These are phyloP conservation scores for Lasioglossum marginatum DNA, from an alignment of 2,888 invertebrate species.

Conservation along the genomic window DNA sequence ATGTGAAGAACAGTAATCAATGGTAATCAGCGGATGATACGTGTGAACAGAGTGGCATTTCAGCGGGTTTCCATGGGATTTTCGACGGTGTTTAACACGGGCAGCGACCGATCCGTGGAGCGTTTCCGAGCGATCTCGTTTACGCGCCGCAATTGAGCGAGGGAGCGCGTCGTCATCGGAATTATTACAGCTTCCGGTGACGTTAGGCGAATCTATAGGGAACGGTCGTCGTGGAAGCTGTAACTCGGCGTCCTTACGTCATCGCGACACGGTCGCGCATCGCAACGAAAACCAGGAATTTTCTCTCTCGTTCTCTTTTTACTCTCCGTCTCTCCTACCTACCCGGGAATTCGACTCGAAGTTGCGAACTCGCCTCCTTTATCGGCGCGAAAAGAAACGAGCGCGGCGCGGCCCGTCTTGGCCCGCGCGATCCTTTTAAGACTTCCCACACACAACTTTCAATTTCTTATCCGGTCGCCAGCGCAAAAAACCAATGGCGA, in stretches of 20 bases:
- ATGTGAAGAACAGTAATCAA: not conserved
- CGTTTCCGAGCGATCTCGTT: conserved; percentile 59
- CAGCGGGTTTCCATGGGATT: not conserved
- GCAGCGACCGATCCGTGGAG: not conserved
- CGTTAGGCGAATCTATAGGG: conserved; percentile 78
- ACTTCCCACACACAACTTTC: conserved; percentile 12
- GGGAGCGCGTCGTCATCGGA: conserved; percentile 68
- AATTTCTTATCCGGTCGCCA: conserved; percentile 18
- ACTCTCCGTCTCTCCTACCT: not conserved
- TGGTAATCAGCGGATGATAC: not conserved
- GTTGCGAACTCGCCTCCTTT: not conserved
- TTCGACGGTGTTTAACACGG: not conserved
- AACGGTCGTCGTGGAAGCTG: conserved; percentile 72
- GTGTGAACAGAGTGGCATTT: not conserved
- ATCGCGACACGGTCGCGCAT: conserved; percentile 52
- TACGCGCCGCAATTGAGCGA: conserved; percentile 68
- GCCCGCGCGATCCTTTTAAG: conserved; percentile 21
- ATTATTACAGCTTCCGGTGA: conserved; percentile 81
- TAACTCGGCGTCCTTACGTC: conserved; percentile 73
- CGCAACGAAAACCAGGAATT: conserved; percentile 10
- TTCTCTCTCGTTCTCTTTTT: not conserved
- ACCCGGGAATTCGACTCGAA: not conserved
- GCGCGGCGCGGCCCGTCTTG: not conserved
- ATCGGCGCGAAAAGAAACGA: not conserved
- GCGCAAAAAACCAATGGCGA: not conserved